These are phyloP conservation scores for Carassius auratus DNA, from an alignment of 2,113 vertebrate species.

Conservation along the genomic window DNA sequence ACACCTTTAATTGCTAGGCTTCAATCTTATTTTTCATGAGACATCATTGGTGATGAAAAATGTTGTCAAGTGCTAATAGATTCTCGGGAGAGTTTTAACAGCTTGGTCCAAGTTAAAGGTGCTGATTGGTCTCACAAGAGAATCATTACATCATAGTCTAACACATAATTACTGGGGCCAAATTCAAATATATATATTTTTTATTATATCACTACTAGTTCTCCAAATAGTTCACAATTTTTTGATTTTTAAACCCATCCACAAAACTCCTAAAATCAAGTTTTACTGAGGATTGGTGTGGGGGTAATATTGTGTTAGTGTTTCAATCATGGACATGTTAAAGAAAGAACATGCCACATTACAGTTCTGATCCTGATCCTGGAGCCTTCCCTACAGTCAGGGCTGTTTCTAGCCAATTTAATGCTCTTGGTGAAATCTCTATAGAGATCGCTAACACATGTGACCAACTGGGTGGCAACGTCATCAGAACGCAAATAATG, in stretches of 20 bases:
- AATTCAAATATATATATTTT: neutral
- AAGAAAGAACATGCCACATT: neutral
- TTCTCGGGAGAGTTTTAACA: neutral
- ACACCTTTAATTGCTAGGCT: slow-evolving; percentile 10
- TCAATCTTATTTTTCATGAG: neutral
- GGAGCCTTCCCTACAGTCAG: too few relatives aligned
- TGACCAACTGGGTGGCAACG: too few relatives aligned
- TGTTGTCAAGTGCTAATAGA: neutral
- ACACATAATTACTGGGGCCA: neutral
- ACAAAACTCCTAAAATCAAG: neutral
- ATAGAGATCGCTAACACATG: too few relatives aligned
- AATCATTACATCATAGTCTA: neutral
- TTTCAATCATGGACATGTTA: neutral
- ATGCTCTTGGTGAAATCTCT: too few relatives aligned
- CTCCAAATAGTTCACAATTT: neutral
- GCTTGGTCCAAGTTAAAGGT: neutral
- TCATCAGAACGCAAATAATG: too few relatives aligned
- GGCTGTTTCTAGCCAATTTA: too few relatives aligned
- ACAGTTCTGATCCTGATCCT: neutral
- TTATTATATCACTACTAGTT: neutral
- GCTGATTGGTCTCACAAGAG: slow-evolving; percentile 10
- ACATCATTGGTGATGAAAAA: neutral
- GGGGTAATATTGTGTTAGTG: neutral
- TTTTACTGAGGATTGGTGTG: neutral
- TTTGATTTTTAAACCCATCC: neutral